Percentiles rank a stretch among this genome's conserved stretches.
Conservation (phyloP, 2,113 vertebrate species). For the Burhinus oedicnemus region DNA sequence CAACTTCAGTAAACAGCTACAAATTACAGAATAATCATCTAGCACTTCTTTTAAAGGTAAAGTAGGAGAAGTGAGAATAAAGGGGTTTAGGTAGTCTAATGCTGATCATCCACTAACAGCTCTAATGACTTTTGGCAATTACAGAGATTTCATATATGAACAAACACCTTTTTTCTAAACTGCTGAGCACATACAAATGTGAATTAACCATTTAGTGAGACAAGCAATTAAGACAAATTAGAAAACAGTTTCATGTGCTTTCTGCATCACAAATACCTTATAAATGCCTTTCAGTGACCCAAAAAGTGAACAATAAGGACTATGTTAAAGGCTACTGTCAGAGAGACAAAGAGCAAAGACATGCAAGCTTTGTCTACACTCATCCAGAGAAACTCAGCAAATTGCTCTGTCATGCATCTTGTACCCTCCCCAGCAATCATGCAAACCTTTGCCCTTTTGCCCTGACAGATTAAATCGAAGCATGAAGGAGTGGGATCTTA, state of each 20-base stretch:
- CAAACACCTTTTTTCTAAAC: slow-evolving; percentile 73
- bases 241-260: slow-evolving; percentile 75
- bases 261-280: slow-evolving; percentile 73
- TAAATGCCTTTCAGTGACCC: slow-evolving; percentile 83
- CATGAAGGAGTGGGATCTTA: slow-evolving; percentile 64
- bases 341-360: slow-evolving; percentile 71
- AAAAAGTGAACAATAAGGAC: slow-evolving; percentile 79
- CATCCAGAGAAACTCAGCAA: slow-evolving; percentile 83
- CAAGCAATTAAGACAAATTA: slow-evolving; percentile 90
- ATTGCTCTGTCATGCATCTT: slow-evolving; percentile 90
- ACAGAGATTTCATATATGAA: slow-evolving; percentile 76
- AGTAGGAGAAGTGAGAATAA: slow-evolving; percentile 33
- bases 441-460: slow-evolving; percentile 76
- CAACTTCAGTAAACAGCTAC: background rate
- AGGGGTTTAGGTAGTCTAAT: slow-evolving; percentile 37
- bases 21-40: background rate
- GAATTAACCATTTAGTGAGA: slow-evolving; percentile 79
- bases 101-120: slow-evolving; percentile 32
- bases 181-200: slow-evolving; percentile 70
- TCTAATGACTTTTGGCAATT: slow-evolving; percentile 69
- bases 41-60: slow-evolving; percentile 1
- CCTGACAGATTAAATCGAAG: slow-evolving; percentile 74
- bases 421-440: slow-evolving; percentile 79
- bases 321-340: slow-evolving; percentile 82
- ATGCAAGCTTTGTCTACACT: slow-evolving; percentile 79